A percentile compares a stretch with the other conserved stretches of the same genome.
phyloP scores from a whole-genome alignment of 1,140 invertebrate genomes.

The Hyphantria cunea region DNA sequence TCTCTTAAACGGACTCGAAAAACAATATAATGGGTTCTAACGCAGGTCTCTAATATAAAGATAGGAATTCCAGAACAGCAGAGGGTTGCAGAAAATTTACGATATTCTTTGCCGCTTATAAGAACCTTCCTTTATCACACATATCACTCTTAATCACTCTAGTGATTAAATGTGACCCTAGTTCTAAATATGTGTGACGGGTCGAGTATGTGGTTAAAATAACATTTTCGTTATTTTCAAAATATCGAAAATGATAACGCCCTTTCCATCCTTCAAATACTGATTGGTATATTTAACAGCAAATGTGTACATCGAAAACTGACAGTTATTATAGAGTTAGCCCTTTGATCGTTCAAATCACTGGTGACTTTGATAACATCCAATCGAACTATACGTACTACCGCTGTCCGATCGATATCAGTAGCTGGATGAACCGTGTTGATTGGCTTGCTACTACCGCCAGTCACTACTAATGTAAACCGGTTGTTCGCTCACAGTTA shows the following conservation, averaged over 20 bases:
- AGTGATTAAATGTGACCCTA: slow-evolving; percentile 15
- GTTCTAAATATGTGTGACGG: too few species aligned
- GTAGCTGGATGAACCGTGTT: slow-evolving; percentile 40
- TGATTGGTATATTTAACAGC: too few species aligned
- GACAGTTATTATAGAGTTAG: too few species aligned
- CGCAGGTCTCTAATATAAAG: slow-evolving; percentile 7
- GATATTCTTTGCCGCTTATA: slow-evolving; percentile 14
- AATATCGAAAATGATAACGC: too few species aligned
- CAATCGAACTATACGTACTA: slow-evolving; percentile 16
- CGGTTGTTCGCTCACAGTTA: slow-evolving; percentile 6
- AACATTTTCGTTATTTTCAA: too few species aligned
- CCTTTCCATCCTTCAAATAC: too few species aligned
- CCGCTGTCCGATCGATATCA: slow-evolving; percentile 27
- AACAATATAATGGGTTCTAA: slow-evolving; percentile 9
- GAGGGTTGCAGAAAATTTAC: slow-evolving; percentile 23
- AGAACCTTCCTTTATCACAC: slow-evolving; percentile 6
- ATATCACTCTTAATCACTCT: too few species aligned
- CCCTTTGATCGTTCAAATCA: slow-evolving; percentile 3
- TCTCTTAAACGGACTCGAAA: slow-evolving; percentile 1
- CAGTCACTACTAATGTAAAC: slow-evolving; percentile 24
- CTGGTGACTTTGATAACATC: slow-evolving; percentile 19
- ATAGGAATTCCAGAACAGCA: slow-evolving; percentile 18
- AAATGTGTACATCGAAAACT: too few species aligned
- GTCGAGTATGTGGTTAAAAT: too few species aligned
- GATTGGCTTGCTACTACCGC: slow-evolving; percentile 37